phyloP scores from a whole-genome alignment of 2,888 invertebrate species.

The Yponomeuta sedellus region DNA sequence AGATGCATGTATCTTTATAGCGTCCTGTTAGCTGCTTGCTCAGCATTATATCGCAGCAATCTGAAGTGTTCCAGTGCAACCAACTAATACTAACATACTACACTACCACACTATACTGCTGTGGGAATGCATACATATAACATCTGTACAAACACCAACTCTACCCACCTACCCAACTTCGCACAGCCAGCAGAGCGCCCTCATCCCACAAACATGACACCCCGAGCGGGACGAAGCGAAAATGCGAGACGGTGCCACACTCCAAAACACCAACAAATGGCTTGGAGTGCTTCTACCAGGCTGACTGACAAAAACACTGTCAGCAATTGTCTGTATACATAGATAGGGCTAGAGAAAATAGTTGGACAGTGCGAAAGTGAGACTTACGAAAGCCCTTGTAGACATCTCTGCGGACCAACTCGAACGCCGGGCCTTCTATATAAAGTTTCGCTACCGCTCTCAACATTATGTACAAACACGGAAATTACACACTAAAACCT shows the following conservation, averaged over 20 bases:
- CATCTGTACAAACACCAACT: too few species aligned
- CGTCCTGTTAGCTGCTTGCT: too few species aligned
- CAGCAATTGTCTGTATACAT: slow-evolving; percentile 9
- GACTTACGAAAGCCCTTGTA: slow-evolving; percentile 49
- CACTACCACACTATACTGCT: too few species aligned
- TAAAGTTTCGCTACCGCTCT: slow-evolving; percentile 47
- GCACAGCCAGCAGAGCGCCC: not conserved
- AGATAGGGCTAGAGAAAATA: slow-evolving; percentile 10
- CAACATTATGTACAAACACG: slow-evolving; percentile 33
- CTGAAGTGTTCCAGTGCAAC: too few species aligned
- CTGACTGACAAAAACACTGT: slow-evolving; percentile 4
- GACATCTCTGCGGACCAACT: slow-evolving; percentile 42
- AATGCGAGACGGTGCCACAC: not conserved
- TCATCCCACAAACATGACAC: not conserved
- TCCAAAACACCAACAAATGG: not conserved
- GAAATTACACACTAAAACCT: not conserved
- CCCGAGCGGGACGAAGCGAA: too few species aligned
- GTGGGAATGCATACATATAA: too few species aligned
- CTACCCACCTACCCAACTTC: too few species aligned
- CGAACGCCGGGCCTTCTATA: slow-evolving; percentile 44
- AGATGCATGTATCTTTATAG: too few species aligned
- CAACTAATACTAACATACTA: too few species aligned
- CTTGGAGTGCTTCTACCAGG: not conserved
- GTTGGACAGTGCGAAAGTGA: slow-evolving; percentile 11
- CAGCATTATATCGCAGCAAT: too few species aligned